Base-by-base conservation (phyloP, 2,113 vertebrate species). In the Rhegmatorhina hoffmannsi region DNA sequence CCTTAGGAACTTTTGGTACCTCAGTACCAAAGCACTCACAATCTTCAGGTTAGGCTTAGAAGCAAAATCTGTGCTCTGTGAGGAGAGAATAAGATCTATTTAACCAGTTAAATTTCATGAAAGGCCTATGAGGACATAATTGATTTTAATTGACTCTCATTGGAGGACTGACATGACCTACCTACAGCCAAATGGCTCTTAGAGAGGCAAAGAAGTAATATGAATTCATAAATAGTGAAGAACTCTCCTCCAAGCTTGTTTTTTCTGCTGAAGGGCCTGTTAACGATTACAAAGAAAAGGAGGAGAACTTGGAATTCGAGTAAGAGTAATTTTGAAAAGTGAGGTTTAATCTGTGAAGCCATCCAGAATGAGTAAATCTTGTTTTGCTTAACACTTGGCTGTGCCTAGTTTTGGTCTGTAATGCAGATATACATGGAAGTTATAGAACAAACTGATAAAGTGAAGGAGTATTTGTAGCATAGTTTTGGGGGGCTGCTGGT, bases 391-490 rank as follows among this genome's bases (percentile, higher is more conserved):
- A 85, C 9, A 44, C 6, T 0, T 46, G 90, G 34, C 58, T 95
- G 50, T 96, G 69, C 34, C 78, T 91, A 86, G 60, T 64, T 91
- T 91, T 81, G 80, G 63, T 84, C 85, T 92, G 46, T 88, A 58
- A 77, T 34, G 38, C 26, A 52, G 76, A 36, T 19, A 13, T 16
- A 56, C 16, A 76, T 63, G 84, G 79, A 81, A 87, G 49, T 31
- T 70, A 28, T 7, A 92, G 40, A 95, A 91, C 38, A 56, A 89
- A 66, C 49, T 83, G 88, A 73, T 67, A 74, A 92, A 73, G 58
- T 82, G 75, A 69, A 87, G 14, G 43, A 24, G 4, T 78, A 93
- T 95, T 92, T 88, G 52, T 86, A 62, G 38, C 62, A 21, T 70
- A 75, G 59, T 50, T 95, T 87, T 73, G 74, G 75, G 29, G 18